Percentiles rank a stretch among this genome's conserved stretches.
phyloP scores from a whole-genome alignment of 2,113 vertebrate genomes.

The Pomatostomus ruficeps region DNA sequence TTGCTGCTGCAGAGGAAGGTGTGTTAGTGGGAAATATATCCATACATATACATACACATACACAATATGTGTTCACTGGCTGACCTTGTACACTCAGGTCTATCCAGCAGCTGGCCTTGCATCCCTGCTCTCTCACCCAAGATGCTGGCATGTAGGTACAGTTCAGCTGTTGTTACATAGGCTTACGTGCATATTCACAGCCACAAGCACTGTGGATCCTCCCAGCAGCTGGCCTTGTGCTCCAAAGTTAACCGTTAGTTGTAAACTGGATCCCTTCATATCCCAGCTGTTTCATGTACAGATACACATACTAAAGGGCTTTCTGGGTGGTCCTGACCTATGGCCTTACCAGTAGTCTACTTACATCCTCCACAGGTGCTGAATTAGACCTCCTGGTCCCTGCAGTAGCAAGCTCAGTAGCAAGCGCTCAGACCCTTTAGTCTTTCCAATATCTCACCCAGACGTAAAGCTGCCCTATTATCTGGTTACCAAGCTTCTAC shows the following conservation, averaged over 20 bases:
- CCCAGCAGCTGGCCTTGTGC: neutral
- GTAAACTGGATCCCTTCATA: neutral
- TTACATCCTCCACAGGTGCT: neutral
- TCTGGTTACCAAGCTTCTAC: neutral
- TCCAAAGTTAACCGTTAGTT: neutral
- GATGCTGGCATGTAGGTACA: accelerated
- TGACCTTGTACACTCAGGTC: neutral
- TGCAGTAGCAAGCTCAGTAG: neutral
- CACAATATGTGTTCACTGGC: neutral
- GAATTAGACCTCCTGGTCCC: neutral
- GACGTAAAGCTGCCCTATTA: neutral
- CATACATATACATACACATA: neutral
- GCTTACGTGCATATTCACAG: neutral
- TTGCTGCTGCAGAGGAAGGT: neutral
- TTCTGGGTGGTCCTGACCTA: neutral
- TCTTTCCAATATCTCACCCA: neutral
- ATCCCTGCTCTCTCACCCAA: neutral
- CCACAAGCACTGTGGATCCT: neutral
- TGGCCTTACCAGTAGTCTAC: neutral
- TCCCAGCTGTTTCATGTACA: neutral
- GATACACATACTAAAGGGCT: neutral
- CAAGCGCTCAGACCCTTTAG: neutral
- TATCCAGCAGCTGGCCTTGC: neutral
- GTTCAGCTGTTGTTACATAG: neutral
- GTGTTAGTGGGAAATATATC: neutral